phyloP scores from a whole-genome alignment of 2,888 invertebrate species.

The Boloria euphrosyne region DNA sequence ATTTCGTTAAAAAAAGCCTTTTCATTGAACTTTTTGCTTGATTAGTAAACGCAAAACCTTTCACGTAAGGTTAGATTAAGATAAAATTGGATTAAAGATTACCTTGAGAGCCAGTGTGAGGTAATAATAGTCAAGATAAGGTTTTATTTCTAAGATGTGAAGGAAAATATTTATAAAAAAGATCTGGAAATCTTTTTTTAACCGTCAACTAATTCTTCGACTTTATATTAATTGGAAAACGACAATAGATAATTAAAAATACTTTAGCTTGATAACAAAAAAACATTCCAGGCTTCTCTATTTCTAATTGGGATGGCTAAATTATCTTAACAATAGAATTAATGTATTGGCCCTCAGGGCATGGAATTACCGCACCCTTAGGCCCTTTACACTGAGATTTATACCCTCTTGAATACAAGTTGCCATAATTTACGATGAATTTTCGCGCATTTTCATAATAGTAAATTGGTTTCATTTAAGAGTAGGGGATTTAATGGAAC shows the following conservation, averaged over 20 bases:
- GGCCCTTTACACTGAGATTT: conserved; percentile 30
- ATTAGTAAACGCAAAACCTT: conserved; percentile 11
- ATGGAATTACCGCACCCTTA: conserved; percentile 26
- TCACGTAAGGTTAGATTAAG: conserved; percentile 15
- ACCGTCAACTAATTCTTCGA: neutral
- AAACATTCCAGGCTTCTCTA: neutral
- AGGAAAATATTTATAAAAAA: conserved; percentile 1
- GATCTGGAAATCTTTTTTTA: neutral
- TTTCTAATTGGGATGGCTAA: conserved; percentile 11
- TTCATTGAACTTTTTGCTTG: conserved; percentile 5
- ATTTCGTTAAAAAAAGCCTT: neutral
- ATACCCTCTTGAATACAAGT: conserved; percentile 27
- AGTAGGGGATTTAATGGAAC: neutral
- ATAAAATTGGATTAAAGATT: conserved; percentile 1
- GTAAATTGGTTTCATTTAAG: conserved; percentile 27
- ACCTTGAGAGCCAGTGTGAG: conserved; percentile 10
- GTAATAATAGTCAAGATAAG: conserved; percentile 5
- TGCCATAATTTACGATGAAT: conserved; percentile 28
- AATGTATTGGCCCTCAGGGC: conserved; percentile 33
- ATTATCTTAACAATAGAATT: conserved; percentile 29
- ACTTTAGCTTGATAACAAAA: neutral
- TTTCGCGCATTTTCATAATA: conserved; percentile 23
- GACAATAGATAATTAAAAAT: neutral
- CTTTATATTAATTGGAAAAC: neutral
- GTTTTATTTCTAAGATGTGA: conserved; percentile 1